Evolutionary conservation across 2,113 vertebrate species (phyloP).

Genomic region (Platichthys stellatus): DNA sequence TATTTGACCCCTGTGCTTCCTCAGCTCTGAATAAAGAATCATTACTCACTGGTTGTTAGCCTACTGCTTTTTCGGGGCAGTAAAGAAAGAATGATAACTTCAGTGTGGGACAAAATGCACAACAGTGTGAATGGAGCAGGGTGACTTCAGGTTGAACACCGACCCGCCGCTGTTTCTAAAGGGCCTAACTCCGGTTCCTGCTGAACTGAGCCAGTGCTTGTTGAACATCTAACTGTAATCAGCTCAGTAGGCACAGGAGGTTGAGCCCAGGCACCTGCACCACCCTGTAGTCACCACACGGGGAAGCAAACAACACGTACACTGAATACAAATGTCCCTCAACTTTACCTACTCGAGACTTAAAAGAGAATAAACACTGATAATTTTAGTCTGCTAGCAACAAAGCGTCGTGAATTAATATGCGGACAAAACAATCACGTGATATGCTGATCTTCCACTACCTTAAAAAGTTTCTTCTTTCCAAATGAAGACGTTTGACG

Average conservation of each 20-base stretch:
- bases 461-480: no score
- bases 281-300: slow-evolving; percentile 39
- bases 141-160: background rate
- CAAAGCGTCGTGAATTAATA: no score
- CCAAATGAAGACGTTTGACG: no score
- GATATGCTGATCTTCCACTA: no score
- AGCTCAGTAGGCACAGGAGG: slow-evolving; percentile 90
- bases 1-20: slow-evolving; percentile 19
- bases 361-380: background rate
- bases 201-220: slow-evolving; percentile 88
- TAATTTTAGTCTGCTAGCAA: no score
- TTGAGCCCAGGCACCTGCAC: slow-evolving; percentile 79
- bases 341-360: background rate
- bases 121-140: background rate
- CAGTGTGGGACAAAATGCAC: background rate
- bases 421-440: no score
- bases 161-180: slow-evolving; percentile 66
- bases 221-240: slow-evolving; percentile 84
- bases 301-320: slow-evolving; percentile 45
- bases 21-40: slow-evolving; percentile 33
- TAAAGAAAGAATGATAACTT: slow-evolving; percentile 17
- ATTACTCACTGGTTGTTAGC: slow-evolving; percentile 33
- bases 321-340: background rate
- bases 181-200: slow-evolving; percentile 88
- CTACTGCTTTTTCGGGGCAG: background rate